phyloP scores from a whole-genome alignment of 92 coral and sea anemone species.

The Siderastrea siderea region DNA sequence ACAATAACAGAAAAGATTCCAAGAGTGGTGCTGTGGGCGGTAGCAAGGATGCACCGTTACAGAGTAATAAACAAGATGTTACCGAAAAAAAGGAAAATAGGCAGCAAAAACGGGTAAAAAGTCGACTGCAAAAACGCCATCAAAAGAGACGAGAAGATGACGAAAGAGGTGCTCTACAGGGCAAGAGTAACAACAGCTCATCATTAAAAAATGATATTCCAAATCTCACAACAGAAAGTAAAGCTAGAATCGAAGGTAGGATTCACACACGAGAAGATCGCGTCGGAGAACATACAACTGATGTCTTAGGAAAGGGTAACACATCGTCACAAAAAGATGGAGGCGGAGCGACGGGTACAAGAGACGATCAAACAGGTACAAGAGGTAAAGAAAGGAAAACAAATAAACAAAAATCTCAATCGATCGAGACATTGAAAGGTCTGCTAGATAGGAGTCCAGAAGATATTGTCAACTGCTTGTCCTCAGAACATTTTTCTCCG shows the following conservation, averaged over 20 bases:
- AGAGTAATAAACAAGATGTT: background rate
- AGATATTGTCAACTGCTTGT: conserved; percentile 73
- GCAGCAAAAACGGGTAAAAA: background rate
- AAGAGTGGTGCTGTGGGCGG: too few species aligned
- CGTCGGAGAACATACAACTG: background rate
- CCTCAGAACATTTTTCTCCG: conserved; percentile 51
- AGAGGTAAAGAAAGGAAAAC: background rate
- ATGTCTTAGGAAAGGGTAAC: background rate
- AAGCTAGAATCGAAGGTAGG: too few species aligned
- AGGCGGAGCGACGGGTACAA: background rate
- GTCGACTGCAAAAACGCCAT: background rate
- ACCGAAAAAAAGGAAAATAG: background rate
- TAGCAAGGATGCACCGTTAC: background rate
- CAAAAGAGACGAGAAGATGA: background rate
- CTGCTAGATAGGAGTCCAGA: conserved; percentile 68
- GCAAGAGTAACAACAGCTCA: background rate
- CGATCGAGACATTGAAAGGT: conserved; percentile 11
- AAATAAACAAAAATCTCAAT: background rate
- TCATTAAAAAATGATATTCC: background rate
- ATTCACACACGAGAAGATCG: background rate
- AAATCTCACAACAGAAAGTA: too few species aligned
- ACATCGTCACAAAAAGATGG: background rate
- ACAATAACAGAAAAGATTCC: background rate
- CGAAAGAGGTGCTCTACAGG: background rate
- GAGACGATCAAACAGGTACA: background rate